Conservation (phyloP, 1,140 invertebrate species). For the Formica exsecta region DNA sequence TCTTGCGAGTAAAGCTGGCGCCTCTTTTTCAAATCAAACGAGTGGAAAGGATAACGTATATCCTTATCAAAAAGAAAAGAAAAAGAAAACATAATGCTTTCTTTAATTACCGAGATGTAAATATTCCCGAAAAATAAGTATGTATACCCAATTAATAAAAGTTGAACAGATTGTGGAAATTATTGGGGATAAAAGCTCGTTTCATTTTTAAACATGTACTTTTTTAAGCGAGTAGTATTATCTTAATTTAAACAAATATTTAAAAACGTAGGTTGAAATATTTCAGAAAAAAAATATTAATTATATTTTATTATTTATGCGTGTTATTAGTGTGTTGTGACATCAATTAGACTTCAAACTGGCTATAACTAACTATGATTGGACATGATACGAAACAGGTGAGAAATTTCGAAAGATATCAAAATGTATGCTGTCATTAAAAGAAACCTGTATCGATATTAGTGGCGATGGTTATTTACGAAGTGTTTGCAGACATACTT, state of each 20-base stretch:
- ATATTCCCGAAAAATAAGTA: background rate
- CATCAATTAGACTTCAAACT: background rate
- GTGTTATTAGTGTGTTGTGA: too few relatives aligned
- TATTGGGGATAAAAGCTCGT: background rate
- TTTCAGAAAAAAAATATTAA: background rate
- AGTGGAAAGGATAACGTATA: background rate
- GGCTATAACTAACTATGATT: background rate
- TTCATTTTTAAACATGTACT: background rate
- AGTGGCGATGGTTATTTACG: background rate
- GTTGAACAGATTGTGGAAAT: background rate
- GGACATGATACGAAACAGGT: background rate
- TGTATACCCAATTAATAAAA: background rate
- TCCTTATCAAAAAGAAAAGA: background rate
- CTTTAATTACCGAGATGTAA: background rate
- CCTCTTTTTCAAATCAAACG: background rate
- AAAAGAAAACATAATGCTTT: background rate
- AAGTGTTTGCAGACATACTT: background rate
- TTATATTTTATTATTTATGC: background rate
- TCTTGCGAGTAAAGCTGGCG: conserved; percentile 33
- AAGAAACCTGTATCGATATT: background rate
- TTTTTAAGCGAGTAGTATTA: background rate
- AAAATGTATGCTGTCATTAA: background rate
- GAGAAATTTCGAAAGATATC: background rate
- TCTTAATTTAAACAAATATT: background rate
- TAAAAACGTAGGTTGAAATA: background rate